Percentiles rank a stretch among this genome's conserved stretches.
These are phyloP conservation scores for Tetropium fuscum DNA, from an alignment of 2,888 invertebrate genomes.

Conservation along the genomic window DNA sequence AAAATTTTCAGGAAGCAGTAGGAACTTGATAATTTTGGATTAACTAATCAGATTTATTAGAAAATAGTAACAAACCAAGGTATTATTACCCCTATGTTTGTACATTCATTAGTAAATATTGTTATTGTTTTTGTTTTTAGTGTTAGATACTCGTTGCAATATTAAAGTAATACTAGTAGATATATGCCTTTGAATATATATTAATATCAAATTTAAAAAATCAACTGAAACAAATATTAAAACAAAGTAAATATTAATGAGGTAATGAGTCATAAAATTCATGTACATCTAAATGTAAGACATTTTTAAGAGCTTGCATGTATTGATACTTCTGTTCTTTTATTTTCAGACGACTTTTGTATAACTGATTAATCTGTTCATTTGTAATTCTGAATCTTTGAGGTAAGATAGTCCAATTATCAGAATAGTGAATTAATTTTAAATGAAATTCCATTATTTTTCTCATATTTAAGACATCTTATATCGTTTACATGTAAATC, in stretches of 20 bases:
- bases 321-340: slow-evolving; percentile 24
- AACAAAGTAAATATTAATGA: slow-evolving; percentile 15
- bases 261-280: slow-evolving; percentile 29
- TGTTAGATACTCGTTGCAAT: slow-evolving; percentile 23
- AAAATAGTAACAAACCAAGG: not conserved
- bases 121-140: not conserved
- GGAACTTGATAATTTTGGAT: slow-evolving; percentile 1
- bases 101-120: not conserved
- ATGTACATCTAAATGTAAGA: no score
- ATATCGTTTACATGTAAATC: slow-evolving; percentile 19
- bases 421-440: slow-evolving; percentile 20
- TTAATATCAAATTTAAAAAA: not conserved
- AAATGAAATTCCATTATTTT: slow-evolving; percentile 18
- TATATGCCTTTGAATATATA: not conserved
- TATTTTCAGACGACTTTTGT: slow-evolving; percentile 11
- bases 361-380: slow-evolving; percentile 4
- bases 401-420: slow-evolving; percentile 7
- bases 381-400: slow-evolving; percentile 20
- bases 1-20: not conserved
- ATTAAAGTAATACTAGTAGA: slow-evolving; percentile 10
- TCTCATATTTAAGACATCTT: slow-evolving; percentile 20
- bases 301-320: slow-evolving; percentile 1
- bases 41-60: not conserved
- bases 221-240: not conserved
- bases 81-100: not conserved